A percentile compares a stretch with the other conserved stretches of the same genome.
Evolutionary conservation across 35 echinoderm and acorn worm species (phyloP).

Genomic region (Eucidaris tribuloides): DNA sequence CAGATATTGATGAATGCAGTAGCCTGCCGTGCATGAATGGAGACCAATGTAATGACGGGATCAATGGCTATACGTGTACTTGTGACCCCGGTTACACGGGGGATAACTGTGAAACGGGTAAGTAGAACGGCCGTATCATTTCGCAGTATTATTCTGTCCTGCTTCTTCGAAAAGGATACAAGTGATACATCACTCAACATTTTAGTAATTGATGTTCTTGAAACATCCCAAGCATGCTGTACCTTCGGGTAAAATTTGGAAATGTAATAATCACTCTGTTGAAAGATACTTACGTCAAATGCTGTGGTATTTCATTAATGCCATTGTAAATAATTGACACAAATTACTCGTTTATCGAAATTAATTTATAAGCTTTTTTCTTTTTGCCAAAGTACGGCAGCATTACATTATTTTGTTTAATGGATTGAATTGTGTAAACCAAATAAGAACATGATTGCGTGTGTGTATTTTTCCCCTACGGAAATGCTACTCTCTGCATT

Average conservation of each 20-base stretch:
- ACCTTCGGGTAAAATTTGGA: too few species aligned
- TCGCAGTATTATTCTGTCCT: neutral
- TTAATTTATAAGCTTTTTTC: too few species aligned
- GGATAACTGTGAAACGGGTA: conserved; percentile 17
- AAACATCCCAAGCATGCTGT: too few species aligned
- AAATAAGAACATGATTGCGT: too few species aligned
- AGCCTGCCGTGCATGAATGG: neutral
- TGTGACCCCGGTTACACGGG: neutral
- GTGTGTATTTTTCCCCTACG: too few species aligned
- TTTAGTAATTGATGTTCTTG: neutral
- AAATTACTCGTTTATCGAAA: neutral
- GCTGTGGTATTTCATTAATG: too few species aligned
- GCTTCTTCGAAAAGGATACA: neutral
- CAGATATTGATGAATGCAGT: neutral
- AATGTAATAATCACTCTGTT: too few species aligned
- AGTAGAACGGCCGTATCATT: neutral
- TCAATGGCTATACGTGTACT: neutral
- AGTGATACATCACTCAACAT: neutral
- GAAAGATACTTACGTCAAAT: neutral
- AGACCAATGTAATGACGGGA: neutral
- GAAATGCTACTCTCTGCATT: too few species aligned
- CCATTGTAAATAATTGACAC: too few species aligned
- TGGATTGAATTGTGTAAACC: too few species aligned
- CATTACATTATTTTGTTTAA: too few species aligned
- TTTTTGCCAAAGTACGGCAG: neutral